Evolutionary conservation across 1,140 invertebrate species (phyloP).

Genomic region (Listronotus bonariensis): DNA sequence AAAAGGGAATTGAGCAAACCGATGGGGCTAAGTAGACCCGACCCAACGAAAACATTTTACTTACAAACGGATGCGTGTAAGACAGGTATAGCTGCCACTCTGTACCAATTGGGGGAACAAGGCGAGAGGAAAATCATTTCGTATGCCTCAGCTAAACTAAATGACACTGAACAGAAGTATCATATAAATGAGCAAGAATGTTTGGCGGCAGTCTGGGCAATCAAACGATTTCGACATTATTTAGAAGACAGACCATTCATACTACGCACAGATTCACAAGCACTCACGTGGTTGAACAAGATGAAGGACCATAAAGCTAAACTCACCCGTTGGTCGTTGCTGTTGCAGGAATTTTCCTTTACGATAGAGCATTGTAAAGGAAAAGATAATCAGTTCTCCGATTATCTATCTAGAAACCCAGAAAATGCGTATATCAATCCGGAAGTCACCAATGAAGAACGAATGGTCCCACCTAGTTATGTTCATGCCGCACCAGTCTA

Average conservation of each 20-base stretch:
- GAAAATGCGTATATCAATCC: too few species aligned
- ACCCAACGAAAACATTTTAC: slow-evolving; percentile 43
- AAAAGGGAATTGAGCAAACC: slow-evolving; percentile 42
- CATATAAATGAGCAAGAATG: slow-evolving; percentile 23
- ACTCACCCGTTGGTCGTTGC: slow-evolving; percentile 44
- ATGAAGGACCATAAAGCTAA: slow-evolving; percentile 42
- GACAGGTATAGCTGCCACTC: too few species aligned
- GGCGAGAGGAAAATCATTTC: too few species aligned
- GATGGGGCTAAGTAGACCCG: slow-evolving; percentile 37
- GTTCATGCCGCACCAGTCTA: too few species aligned
- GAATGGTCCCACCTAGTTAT: too few species aligned
- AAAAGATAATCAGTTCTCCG: slow-evolving; percentile 42
- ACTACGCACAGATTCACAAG: slow-evolving; percentile 22
- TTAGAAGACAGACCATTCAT: slow-evolving; percentile 43
- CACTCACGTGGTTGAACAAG: slow-evolving; percentile 42
- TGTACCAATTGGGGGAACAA: too few species aligned
- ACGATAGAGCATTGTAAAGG: slow-evolving; percentile 37
- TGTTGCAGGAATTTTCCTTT: slow-evolving; percentile 44
- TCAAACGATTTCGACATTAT: slow-evolving; percentile 50
- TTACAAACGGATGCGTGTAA: slow-evolving; percentile 47
- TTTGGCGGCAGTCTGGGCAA: slow-evolving; percentile 52
- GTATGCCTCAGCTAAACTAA: slow-evolving; percentile 22
- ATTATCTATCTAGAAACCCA: background rate
- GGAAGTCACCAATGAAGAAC: too few species aligned
- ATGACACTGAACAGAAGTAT: slow-evolving; percentile 14